Conservation (phyloP, 1,140 invertebrate species). For the Diorhabda elongata region DNA sequence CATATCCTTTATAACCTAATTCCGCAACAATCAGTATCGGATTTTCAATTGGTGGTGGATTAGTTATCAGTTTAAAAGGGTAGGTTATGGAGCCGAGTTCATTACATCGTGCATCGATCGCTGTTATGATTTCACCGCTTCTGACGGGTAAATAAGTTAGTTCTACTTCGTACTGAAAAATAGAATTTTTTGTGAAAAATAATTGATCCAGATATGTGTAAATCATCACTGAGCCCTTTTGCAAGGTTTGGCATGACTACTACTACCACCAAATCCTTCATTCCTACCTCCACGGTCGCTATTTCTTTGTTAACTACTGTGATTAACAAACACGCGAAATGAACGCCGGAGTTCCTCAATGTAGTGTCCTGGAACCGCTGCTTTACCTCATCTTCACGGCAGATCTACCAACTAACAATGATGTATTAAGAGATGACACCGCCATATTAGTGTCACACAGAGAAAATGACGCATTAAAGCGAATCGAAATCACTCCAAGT, state of each 20-base stretch:
- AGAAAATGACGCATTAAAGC: too few relatives aligned
- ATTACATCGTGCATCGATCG: constrained; percentile 25
- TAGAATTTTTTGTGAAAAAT: not conserved
- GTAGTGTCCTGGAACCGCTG: too few relatives aligned
- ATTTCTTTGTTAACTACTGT: too few relatives aligned
- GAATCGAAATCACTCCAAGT: too few relatives aligned
- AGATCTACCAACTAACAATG: too few relatives aligned
- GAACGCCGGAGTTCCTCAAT: too few relatives aligned
- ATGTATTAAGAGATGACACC: too few relatives aligned
- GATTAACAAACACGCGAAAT: too few relatives aligned
- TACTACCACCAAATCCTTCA: not conserved
- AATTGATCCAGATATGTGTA: not conserved
- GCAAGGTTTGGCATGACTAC: not conserved
- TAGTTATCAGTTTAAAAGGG: constrained; percentile 25
- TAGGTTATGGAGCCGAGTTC: constrained; percentile 33
- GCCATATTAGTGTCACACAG: too few relatives aligned
- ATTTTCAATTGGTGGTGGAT: constrained; percentile 25
- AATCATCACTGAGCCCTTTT: not conserved
- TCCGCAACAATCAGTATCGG: constrained; percentile 22
- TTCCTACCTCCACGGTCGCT: too few relatives aligned
- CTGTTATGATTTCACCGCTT: constrained; percentile 16
- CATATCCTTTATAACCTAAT: constrained; percentile 23
- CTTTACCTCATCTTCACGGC: too few relatives aligned
- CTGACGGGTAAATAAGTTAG: constrained; percentile 25
- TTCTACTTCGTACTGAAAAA: constrained; percentile 26